Base-by-base conservation (phyloP, 2,888 invertebrate genomes). In the Epinotia bilunana region DNA sequence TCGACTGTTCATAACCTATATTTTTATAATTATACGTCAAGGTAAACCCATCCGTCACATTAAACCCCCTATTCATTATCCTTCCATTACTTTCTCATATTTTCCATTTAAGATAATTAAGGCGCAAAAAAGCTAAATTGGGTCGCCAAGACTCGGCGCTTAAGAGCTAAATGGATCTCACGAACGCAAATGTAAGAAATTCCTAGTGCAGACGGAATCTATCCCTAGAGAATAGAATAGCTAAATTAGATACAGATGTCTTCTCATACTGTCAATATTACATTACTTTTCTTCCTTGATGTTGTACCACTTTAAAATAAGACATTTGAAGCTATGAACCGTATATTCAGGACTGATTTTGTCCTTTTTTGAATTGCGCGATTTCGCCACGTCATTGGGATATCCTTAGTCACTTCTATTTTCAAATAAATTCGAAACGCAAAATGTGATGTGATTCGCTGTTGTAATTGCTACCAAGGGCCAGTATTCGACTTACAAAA, bases 91-190 rank as follows among this genome's bases (percentile, higher is more conserved):
- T 53, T n/a, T 28, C 49, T 49, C 46, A 49, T 65, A 60, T 65
- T 72, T 49, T 72, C 49, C 46, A 23, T 49, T 58, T 28, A 49
- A 58, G 57, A 39, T 60, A 65, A 58, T 58, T 46, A 65, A 28
- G 33, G 58, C 58, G 18, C 53, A 63, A 72, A 53, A 71, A 63
- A 23, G 53, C 46, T 63, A 68, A 69, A 63, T 63, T 68, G 57
- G 46, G 5, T 62, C 62, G 46, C 28, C 20, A 67, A 67, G 60
- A 72, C 33, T 61, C 20, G 13, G 39, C 28, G 39, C 55, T 63
- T 20, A 62, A 73, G 73, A 69, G 62, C 73, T 69, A 73, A 68
- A 73, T 73, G 68, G 73, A 69, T 73, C 67, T 68, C 33, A 23
- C 62, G 43, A 13, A 23, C 73, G 67, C 55, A 67, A 68, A 73